A percentile compares a stretch with the other conserved stretches of the same genome.
phyloP scores from a whole-genome alignment of 2,888 invertebrate species.

The Nematopogon swammerdamellus region DNA sequence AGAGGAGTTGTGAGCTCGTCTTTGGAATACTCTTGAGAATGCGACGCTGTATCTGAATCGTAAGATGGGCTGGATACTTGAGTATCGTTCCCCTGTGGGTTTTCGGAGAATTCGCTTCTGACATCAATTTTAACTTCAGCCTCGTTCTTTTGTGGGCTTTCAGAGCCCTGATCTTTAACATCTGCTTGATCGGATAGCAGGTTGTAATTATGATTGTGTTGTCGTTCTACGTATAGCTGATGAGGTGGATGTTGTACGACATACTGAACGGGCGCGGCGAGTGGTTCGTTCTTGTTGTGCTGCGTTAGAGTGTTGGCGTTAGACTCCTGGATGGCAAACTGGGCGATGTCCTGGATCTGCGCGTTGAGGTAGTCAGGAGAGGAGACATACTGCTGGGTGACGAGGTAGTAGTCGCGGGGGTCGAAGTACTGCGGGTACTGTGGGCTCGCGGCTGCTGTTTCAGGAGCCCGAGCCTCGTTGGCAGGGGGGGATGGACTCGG shows the following conservation, averaged over 20 bases:
- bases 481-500: background rate
- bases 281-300: background rate
- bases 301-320: background rate
- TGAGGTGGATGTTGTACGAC: background rate
- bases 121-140: too few species aligned
- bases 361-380: background rate
- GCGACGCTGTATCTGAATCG: conserved; percentile 19
- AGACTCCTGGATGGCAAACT: background rate
- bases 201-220: too few species aligned
- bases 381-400: background rate
- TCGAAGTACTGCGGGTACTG: background rate
- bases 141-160: too few species aligned
- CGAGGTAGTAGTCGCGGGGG: background rate
- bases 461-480: background rate
- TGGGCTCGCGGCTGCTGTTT: background rate
- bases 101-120: conserved; percentile 5
- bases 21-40: conserved; percentile 20
- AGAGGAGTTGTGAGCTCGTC: conserved; percentile 14
- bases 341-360: background rate
- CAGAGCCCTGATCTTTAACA: too few species aligned
- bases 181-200: too few species aligned
- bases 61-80: conserved; percentile 20
- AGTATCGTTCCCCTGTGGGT: conserved; percentile 3
- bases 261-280: background rate
- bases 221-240: background rate